These are phyloP conservation scores for Balaeniceps rex DNA, from an alignment of 2,113 vertebrate species.

Conservation along the genomic window DNA sequence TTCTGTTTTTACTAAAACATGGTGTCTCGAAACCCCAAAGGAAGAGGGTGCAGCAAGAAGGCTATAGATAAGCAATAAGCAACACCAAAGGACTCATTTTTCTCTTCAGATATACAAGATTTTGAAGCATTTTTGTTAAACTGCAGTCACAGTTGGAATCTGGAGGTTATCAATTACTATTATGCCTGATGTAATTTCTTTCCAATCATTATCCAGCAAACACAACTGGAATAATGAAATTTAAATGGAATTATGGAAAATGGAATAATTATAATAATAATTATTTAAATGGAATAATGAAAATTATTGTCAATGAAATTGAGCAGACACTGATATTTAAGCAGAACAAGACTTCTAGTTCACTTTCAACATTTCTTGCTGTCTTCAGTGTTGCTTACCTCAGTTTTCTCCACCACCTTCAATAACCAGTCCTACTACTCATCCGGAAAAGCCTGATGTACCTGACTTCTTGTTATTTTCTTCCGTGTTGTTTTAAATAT, in stretches of 20 bases:
- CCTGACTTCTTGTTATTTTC: not conserved
- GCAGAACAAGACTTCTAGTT: not conserved
- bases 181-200: not conserved
- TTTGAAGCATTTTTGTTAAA: not conserved
- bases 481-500: fast-evolving
- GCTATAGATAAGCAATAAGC: not conserved
- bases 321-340: not conserved
- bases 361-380: not conserved
- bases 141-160: not conserved
- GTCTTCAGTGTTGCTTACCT: not conserved
- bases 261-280: too few species aligned
- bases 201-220: not conserved
- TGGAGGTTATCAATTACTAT: not conserved
- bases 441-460: not conserved
- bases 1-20: not conserved
- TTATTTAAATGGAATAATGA: too few species aligned
- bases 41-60: not conserved
- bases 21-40: not conserved
- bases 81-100: not conserved
- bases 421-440: not conserved
- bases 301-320: not conserved
- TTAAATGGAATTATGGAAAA: too few species aligned
- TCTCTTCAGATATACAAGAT: not conserved
- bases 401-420: not conserved
- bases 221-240: not conserved